phyloP scores from a whole-genome alignment of 1,140 invertebrate genomes.

The Latrodectus geometricus region DNA sequence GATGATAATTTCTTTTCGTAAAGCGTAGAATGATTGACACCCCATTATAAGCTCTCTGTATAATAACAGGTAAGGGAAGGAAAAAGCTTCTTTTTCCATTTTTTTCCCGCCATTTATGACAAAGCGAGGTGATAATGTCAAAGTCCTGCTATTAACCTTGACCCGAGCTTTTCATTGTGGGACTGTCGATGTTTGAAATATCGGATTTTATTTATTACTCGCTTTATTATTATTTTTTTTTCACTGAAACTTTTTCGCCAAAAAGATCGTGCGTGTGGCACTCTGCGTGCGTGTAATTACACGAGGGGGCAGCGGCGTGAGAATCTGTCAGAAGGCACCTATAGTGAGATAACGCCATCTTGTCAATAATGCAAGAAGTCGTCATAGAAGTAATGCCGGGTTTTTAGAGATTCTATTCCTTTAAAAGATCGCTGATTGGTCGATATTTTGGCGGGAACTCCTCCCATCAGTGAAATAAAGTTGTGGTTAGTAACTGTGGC shows the following conservation, averaged over 20 bases:
- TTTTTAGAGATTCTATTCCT: neutral
- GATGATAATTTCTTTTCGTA: neutral
- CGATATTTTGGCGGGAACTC: constrained; percentile 12
- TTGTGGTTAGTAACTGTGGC: constrained; percentile 59
- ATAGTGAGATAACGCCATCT: constrained; percentile 56
- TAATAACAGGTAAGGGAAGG: constrained; percentile 23
- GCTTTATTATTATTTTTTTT: neutral
- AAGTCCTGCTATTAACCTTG: constrained; percentile 58
- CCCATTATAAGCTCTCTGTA: constrained; percentile 29
- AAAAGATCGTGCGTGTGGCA: constrained; percentile 24
- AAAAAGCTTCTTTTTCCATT: neutral
- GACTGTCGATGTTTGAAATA: neutral
- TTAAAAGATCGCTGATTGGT: constrained; percentile 26
- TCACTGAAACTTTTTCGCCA: constrained; percentile 16
- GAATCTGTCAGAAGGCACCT: constrained; percentile 47
- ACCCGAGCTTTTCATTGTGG: constrained; percentile 22
- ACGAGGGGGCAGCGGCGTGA: constrained; percentile 7
- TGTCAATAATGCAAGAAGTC: constrained; percentile 58
- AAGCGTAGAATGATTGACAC: constrained; percentile 24
- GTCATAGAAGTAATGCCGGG: constrained; percentile 30
- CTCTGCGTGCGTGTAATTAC: constrained; percentile 36
- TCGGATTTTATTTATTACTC: neutral
- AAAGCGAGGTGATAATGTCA: constrained; percentile 39
- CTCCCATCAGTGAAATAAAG: constrained; percentile 27
- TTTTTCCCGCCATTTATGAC: neutral